These are phyloP conservation scores for Trogon surrucura DNA, from an alignment of 2,113 vertebrate species.

Conservation along the genomic window DNA sequence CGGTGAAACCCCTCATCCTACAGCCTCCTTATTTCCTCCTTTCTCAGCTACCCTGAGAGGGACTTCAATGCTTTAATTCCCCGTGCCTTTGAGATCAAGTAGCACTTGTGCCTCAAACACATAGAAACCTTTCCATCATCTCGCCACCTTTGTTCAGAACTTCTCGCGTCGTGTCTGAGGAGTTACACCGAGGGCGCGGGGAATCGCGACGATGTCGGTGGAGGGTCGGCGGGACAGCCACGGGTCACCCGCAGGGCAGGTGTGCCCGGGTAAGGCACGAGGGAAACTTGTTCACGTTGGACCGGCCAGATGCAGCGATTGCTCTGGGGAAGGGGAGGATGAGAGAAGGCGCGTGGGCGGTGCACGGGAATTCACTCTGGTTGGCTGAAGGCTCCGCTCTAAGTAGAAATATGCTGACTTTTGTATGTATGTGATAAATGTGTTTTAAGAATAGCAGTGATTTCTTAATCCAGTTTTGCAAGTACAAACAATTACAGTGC, in stretches of 20 bases:
- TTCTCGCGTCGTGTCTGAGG: neutral
- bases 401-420: constrained; percentile 74
- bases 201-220: rapidly evolving
- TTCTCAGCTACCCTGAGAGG: neutral
- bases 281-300: neutral
- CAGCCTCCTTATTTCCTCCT: neutral
- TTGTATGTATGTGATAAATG: constrained; percentile 66
- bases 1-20: neutral
- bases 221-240: neutral
- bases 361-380: constrained; percentile 45
- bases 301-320: constrained; percentile 40
- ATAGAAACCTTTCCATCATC: neutral
- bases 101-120: neutral
- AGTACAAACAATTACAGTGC: constrained; percentile 74
- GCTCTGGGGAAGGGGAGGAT: constrained; percentile 70
- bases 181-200: neutral
- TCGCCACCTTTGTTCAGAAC: neutral
- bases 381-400: constrained; percentile 68
- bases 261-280: constrained; percentile 9
- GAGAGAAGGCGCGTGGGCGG: constrained; percentile 64
- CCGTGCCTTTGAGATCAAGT: neutral
- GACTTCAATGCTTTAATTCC: neutral
- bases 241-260: constrained; percentile 55
- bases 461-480: constrained; percentile 82
- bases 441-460: constrained; percentile 75